phyloP scores from a whole-genome alignment of 2,888 invertebrate genomes.

The Agrilus biguttatus region DNA sequence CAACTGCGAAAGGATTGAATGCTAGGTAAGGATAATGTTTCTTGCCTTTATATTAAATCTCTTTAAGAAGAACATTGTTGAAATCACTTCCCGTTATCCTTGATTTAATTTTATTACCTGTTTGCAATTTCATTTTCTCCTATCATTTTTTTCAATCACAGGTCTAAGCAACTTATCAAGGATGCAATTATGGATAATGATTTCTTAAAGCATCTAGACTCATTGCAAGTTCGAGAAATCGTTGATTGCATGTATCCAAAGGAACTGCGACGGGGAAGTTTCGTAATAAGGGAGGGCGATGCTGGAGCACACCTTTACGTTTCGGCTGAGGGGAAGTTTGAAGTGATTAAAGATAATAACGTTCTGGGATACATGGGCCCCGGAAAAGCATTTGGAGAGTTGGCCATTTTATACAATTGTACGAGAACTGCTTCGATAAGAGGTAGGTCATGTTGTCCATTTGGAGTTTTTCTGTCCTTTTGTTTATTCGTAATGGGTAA shows the following conservation, averaged over 20 bases:
- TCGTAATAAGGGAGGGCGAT: conserved; percentile 46
- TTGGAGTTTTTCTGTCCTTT: neutral
- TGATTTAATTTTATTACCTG: neutral
- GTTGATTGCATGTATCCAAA: conserved; percentile 52
- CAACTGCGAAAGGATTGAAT: too few species aligned
- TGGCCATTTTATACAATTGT: conserved; percentile 64
- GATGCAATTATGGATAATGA: conserved; percentile 51
- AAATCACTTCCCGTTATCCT: neutral
- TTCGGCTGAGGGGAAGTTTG: conserved; percentile 52
- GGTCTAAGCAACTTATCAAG: conserved; percentile 50
- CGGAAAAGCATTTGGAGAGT: conserved; percentile 53
- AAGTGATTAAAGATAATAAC: conserved; percentile 49
- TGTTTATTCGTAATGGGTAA: too few species aligned
- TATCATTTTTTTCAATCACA: conserved; percentile 15
- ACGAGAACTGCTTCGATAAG: conserved; percentile 51
- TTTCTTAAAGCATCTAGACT: conserved; percentile 49
- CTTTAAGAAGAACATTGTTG: too few species aligned
- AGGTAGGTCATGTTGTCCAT: conserved; percentile 25
- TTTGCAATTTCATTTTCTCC: neutral
- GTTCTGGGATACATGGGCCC: conserved; percentile 49
- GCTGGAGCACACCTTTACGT: conserved; percentile 47
- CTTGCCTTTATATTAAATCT: too few species aligned
- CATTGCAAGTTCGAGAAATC: conserved; percentile 46
- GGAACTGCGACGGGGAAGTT: conserved; percentile 36
- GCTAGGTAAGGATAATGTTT: neutral